Evolutionary conservation across 1,140 invertebrate species (phyloP), one percentile per base, ranked within the genome.

Genomic region (Drosophila ananassae): DNA sequence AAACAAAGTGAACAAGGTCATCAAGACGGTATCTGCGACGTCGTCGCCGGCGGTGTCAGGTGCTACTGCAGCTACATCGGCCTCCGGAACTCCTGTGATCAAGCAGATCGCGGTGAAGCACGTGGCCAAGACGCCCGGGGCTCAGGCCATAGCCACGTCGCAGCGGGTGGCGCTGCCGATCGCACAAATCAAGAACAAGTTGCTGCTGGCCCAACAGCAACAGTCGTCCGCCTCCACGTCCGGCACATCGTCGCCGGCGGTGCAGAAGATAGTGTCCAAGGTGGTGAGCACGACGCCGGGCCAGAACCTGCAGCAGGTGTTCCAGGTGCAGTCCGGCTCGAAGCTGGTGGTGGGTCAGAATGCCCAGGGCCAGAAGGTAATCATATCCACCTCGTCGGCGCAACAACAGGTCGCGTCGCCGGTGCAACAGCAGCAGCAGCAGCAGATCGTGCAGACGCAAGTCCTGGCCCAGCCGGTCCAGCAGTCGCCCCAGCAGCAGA

Each of bases 291-390:
- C 66, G 3, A 44, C 67, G 0, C 41, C 77, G n/a, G 63, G 53
- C 2, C 80, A 80, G 53, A 74, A 64, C 37, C 6, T 85, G n/a
- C 90, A 90, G 30, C 90, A 92, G 48, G 60, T 92, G 6, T 85
- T 92, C 56, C 17, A 17, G 17, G 85, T 91, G 0, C 91, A 91
- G 46, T 67, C 83, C 0, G 89, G 89, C 0, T 90, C 90, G 9
- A 92, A 92, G 25, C 60, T 91, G 34, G 44, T 92, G 17, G 73
- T 91, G 8, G 79, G 85, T 3, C 91, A 92, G 63, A 91, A 90
- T 13, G 62, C 83, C 4, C 90, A 92, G 44, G 90, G 91, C 0
- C 91, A 92, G 54, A 91, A 92, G 58, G 83, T 92, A 21, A 73
- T 92, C 5, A 83, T 92, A 61, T 87, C 82, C 10, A 61, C 90